Base-by-base conservation (phyloP, 1,140 invertebrate genomes). In the Ctenoplectra terminalis region DNA sequence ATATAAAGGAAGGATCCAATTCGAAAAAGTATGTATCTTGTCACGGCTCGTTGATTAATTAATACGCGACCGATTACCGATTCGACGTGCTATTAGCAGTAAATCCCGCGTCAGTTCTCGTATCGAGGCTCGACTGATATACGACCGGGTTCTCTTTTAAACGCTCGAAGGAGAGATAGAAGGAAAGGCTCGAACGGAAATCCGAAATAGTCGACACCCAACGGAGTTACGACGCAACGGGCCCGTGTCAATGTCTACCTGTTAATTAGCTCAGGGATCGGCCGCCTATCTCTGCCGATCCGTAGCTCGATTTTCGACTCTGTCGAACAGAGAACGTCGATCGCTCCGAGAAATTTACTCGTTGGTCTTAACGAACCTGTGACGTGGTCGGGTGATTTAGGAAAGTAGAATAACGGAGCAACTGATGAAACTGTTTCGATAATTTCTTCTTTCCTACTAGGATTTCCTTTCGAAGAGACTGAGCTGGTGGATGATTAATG, bases 181-280 rank as follows among this genome's bases (percentile, higher is more conserved):
- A 8, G 5, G 58, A 1, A 31, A 29, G 29, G 20, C 9, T 9
- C 23, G 23, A 71, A 83, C 72, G 77, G n/a, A n/a, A n/a, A n/a
- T n/a, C n/a, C n/a, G n/a, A n/a, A n/a, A n/a, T n/a, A n/a, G 73
- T 78, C 73, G 82, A 84, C 82, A 79, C 81, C 50, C 72, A 31
- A 63, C 48, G 37, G 70, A 76, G 71, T 84, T 83, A 77, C 66
- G 66, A 72, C 72, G 78, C 29, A 40, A 37, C 26, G 8, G 26
- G 50, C 29, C 40, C 15, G 52, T 60, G 66, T 66, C 34, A 56
- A 81, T 75, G 73, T 77, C 72, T 71, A 78, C 67, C 81, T 84
- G 82, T 84, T 84, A 84, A 84, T 84, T 83, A 84, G 63, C 61
- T 17, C 29, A 50, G 23, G 50, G 54, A 84, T 56, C 81, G 46